phyloP scores from a whole-genome alignment of 1,140 invertebrate genomes.

The Globodera rostochiensis region DNA sequence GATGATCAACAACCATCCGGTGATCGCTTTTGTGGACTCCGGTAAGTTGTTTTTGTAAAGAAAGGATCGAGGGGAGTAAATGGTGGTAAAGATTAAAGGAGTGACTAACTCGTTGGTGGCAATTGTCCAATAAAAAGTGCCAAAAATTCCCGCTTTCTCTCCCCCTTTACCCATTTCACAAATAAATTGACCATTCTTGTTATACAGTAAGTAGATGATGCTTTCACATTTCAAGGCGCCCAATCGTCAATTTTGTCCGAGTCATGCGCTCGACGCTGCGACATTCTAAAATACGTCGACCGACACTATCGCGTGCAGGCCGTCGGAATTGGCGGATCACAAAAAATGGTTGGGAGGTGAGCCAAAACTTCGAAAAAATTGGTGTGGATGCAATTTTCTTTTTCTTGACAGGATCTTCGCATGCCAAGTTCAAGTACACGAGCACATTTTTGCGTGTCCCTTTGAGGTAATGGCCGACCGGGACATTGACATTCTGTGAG shows the following conservation, averaged over 20 bases:
- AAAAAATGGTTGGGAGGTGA: slow-evolving; percentile 69
- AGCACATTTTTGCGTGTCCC: slow-evolving; percentile 82
- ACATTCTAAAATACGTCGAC: slow-evolving; percentile 93
- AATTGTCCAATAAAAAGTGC: no score
- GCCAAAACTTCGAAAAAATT: neutral
- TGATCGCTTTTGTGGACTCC: slow-evolving; percentile 52
- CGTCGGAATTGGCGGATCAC: slow-evolving; percentile 85
- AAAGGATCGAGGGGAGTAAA: no score
- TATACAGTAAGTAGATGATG: neutral
- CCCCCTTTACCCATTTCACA: no score
- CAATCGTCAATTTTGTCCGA: slow-evolving; percentile 70
- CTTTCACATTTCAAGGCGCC: slow-evolving; percentile 52
- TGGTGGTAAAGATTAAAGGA: no score
- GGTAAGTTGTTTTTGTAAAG: slow-evolving; percentile 4
- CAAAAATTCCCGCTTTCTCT: no score
- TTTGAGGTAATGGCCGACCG: slow-evolving; percentile 97
- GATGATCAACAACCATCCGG: slow-evolving; percentile 47
- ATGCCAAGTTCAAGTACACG: slow-evolving; percentile 87
- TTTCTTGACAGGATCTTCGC: slow-evolving; percentile 53
- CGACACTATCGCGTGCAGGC: slow-evolving; percentile 90
- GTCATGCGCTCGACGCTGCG: slow-evolving; percentile 77
- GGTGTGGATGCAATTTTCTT: neutral
- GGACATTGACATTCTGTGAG: slow-evolving; percentile 89
- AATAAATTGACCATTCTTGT: slow-evolving; percentile 1
- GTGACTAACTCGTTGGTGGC: no score